Evolutionary conservation across 2,888 invertebrate genomes (phyloP).

Genomic region (Cephalotes varians): DNA sequence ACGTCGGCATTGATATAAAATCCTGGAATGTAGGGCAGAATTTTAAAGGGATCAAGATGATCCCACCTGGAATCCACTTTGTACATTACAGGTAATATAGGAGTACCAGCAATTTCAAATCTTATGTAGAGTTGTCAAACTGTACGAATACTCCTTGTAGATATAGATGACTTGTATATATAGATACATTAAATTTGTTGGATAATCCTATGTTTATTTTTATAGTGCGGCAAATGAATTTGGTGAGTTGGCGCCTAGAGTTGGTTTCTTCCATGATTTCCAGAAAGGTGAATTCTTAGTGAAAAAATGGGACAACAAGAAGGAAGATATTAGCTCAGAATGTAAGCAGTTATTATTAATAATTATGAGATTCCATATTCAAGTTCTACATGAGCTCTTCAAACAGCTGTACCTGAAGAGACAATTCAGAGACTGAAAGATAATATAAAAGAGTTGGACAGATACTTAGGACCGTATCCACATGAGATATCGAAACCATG

Average conservation of each 20-base stretch:
- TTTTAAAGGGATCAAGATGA: conserved; percentile 99
- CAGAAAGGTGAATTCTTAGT: conserved; percentile 93
- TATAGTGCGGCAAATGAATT: conserved; percentile 86
- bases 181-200: conserved; percentile 81
- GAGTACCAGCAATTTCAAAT: not conserved
- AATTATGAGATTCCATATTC: not conserved
- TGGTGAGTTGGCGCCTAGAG: conserved; percentile 87
- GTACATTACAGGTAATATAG: conserved; percentile 92
- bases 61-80: conserved; percentile 98
- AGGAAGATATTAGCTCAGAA: conserved; percentile 90
- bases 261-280: conserved; percentile 96
- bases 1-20: conserved; percentile 98
- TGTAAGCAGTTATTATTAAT: conserved; percentile 79
- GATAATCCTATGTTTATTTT: conserved; percentile 59
- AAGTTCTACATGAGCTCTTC: not conserved
- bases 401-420: conserved; percentile 88
- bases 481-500: conserved; percentile 95
- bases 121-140: not conserved
- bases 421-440: conserved; percentile 89
- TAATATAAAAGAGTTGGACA: conserved; percentile 91
- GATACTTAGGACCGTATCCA: conserved; percentile 95
- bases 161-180: conserved; percentile 52
- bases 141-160: not conserved
- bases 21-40: conserved; percentile 96
- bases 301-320: conserved; percentile 93